Evolutionary conservation across 2,797 vertebrate species (phyloP), one percentile per base, ranked within the genome.

Genomic region (Meda fulgida): DNA sequence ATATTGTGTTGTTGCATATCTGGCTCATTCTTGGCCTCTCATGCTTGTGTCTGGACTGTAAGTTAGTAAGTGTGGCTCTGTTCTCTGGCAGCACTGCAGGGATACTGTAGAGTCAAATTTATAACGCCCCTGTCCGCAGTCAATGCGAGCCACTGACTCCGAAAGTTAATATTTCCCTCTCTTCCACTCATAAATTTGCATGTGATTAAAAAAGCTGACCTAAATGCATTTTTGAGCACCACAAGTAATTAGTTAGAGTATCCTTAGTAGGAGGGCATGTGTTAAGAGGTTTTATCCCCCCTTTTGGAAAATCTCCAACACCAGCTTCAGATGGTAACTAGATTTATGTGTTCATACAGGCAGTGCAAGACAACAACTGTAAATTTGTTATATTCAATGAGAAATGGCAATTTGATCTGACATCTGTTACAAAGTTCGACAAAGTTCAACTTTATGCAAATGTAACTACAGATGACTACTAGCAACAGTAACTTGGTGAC

Each of bases 171-270:
- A 94, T 95, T 95, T 96, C 92, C 93, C 92, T 93, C 91, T 92
- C 60, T 87, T 85, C 89, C 91, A 88, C 93, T 94, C 94, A 95
- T 95, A 94, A 93, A 96, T 96, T 95, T 95, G 95, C 95, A 95
- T 95, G 89, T 83, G 90, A 95, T 96, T 95, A 96, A 91, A 87
- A 86, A 51, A 70, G 46, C 90, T 96, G 95, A 96, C 95, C 96
- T 94, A 95, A 96, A 95, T 95, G 93, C 95, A 96, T 96, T 94
- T 48, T 95, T 94, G 92, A 95, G 94, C 93, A 95, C 92, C 91
- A 91, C 79, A 88, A 92, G 92, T 94, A 95, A 96, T 95, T 96
- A 96, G 94, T 91, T 38, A 86, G 88, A 92, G 91, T 91, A 91
- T 93, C 92, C 92, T 91, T 92, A 92, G 90, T 89, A 88, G 87